Evolutionary conservation across 2,888 invertebrate genomes (phyloP).

Genomic region (Diarsia dahlii): DNA sequence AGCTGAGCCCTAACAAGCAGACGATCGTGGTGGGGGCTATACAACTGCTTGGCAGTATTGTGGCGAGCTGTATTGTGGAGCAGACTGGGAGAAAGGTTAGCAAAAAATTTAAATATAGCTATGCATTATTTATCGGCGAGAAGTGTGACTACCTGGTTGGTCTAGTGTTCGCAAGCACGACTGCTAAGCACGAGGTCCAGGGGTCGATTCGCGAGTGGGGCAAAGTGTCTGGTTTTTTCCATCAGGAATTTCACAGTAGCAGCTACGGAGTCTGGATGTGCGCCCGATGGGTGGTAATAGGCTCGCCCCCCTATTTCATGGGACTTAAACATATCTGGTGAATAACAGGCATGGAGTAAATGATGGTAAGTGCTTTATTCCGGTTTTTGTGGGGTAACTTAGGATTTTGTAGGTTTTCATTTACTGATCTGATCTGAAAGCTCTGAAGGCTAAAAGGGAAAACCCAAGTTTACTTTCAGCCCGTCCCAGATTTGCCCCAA

Average conservation of each 20-base stretch:
- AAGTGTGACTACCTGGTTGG: not conserved
- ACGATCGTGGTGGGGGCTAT: slow-evolving; percentile 86
- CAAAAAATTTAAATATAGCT: not conserved
- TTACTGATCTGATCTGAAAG: not conserved
- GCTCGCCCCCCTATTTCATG: too few relatives aligned
- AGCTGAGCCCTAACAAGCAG: slow-evolving; percentile 87
- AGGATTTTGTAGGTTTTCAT: not conserved
- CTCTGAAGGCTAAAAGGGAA: too few relatives aligned
- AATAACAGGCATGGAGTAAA: too few relatives aligned
- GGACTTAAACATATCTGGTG: too few relatives aligned
- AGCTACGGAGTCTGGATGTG: too few relatives aligned
- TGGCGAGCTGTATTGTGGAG: slow-evolving; percentile 88
- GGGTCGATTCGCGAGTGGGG: too few relatives aligned
- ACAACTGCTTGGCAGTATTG: slow-evolving; percentile 85
- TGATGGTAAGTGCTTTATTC: not conserved
- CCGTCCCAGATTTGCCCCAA: not conserved
- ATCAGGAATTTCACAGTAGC: too few relatives aligned
- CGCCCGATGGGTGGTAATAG: too few relatives aligned
- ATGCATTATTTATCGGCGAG: not conserved
- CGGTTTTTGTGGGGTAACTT: not conserved
- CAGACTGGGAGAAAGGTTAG: slow-evolving; percentile 87
- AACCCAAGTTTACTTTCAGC: not conserved
- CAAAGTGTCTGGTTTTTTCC: too few relatives aligned
- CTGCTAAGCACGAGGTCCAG: too few relatives aligned
- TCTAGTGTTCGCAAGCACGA: too few relatives aligned